A percentile compares a stretch with the other conserved stretches of the same genome.
phyloP scores from a whole-genome alignment of 2,888 invertebrate species.

The Hydropsyche betteni region DNA sequence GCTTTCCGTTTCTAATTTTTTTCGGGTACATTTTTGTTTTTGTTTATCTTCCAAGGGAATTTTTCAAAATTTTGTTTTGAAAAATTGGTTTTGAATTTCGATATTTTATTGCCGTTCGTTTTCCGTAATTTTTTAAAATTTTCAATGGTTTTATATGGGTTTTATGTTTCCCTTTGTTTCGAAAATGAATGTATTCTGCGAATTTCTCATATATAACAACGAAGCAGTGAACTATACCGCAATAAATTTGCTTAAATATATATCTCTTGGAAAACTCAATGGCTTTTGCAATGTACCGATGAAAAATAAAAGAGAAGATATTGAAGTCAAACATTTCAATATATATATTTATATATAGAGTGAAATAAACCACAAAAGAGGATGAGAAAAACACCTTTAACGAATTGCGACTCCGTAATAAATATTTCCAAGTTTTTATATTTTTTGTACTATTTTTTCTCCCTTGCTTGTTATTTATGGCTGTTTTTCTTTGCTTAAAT shows the following conservation, averaged over 20 bases:
- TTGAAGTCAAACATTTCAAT: background rate
- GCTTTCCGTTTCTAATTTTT: background rate
- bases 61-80: no score
- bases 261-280: background rate
- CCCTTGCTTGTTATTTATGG: no score
- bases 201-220: background rate
- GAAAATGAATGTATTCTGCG: background rate
- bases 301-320: background rate
- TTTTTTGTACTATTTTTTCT: no score
- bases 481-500: no score
- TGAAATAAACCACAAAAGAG: background rate
- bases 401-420: no score
- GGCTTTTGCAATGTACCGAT: background rate
- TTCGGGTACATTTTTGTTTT: no score
- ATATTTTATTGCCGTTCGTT: no score
- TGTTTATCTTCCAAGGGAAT: no score
- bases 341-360: background rate
- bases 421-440: no score
- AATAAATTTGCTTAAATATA: conserved; percentile 4
- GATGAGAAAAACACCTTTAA: no score
- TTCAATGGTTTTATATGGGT: background rate
- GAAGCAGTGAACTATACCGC: background rate
- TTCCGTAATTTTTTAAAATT: background rate
- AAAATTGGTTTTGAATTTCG: no score
- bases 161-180: background rate